These are phyloP conservation scores for Pocillopora damicornis DNA, from an alignment of 64 coral and sea anemone genomes.

Conservation along the genomic window DNA sequence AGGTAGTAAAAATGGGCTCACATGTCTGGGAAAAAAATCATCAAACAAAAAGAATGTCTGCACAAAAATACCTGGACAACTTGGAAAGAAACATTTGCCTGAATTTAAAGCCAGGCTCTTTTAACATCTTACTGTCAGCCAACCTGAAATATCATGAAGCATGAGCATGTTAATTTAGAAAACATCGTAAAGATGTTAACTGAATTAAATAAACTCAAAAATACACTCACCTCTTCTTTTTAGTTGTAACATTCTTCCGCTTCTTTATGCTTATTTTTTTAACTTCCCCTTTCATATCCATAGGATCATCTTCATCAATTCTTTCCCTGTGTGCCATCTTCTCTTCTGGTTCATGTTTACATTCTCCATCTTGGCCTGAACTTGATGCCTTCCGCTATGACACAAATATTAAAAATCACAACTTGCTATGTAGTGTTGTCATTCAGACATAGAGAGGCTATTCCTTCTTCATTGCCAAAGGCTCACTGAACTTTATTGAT, in stretches of 20 bases:
- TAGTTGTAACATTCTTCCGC: not conserved
- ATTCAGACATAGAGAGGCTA: no score
- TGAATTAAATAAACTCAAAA: no score
- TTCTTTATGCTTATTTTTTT: constrained; percentile 3
- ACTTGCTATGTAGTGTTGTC: not conserved
- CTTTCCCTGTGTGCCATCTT: not conserved
- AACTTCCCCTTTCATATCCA: not conserved
- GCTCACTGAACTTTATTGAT: no score
- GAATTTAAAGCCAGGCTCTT: constrained; percentile 73
- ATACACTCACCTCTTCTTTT: constrained; percentile 33
- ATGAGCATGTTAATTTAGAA: not conserved
- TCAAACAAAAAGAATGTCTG: not conserved
- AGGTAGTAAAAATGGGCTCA: not conserved
- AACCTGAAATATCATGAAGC: constrained; percentile 29
- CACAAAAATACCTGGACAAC: constrained; percentile 13
- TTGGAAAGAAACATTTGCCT: constrained; percentile 68
- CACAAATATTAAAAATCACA: not conserved
- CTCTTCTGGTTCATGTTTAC: constrained; percentile 12
- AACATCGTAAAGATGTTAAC: not conserved
- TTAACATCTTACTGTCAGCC: constrained; percentile 61
- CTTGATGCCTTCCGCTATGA: constrained; percentile 4
- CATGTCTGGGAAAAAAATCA: not conserved
- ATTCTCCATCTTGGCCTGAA: not conserved
- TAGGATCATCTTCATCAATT: not conserved
- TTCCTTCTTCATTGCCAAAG: no score